A percentile compares a stretch with the other conserved stretches of the same genome.
Conservation (phyloP, 2,797 vertebrate genomes). For the Ataeniobius toweri region DNA sequence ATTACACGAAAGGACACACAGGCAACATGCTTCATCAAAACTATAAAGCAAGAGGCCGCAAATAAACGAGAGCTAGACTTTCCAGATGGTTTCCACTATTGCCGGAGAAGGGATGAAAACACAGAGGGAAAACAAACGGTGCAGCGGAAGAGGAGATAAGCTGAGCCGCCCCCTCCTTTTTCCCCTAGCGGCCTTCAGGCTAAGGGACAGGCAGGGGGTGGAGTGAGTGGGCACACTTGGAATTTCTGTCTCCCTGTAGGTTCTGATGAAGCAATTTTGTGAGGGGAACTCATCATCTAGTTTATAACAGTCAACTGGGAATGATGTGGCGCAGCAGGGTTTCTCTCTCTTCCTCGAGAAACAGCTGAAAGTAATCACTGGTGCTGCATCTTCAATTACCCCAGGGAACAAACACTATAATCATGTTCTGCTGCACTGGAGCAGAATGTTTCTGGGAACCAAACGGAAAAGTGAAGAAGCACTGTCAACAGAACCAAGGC, state of each 20-base stretch:
- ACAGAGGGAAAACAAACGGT: slow-evolving; percentile 63
- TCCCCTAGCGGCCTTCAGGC: slow-evolving; percentile 44
- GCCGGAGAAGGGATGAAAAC: slow-evolving; percentile 64
- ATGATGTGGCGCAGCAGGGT: slow-evolving; percentile 18
- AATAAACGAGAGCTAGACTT: slow-evolving; percentile 62
- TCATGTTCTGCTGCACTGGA: slow-evolving; percentile 45
- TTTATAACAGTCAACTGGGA: slow-evolving; percentile 20
- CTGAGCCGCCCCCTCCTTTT: slow-evolving; percentile 35
- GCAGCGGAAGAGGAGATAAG: slow-evolving; percentile 59
- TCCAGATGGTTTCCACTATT: slow-evolving; percentile 73
- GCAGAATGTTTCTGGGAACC: slow-evolving; percentile 44
- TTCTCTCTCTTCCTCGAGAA: slow-evolving; percentile 6
- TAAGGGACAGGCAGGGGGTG: slow-evolving; percentile 54
- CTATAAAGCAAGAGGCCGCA: slow-evolving; percentile 53
- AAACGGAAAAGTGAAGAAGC: slow-evolving; percentile 19
- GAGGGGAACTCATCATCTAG: slow-evolving; percentile 15
- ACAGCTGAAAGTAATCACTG: slow-evolving; percentile 76
- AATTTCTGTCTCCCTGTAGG: slow-evolving; percentile 42
- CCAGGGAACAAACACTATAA: slow-evolving; percentile 64
- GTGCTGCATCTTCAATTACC: slow-evolving; percentile 72
- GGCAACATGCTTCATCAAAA: slow-evolving; percentile 30
- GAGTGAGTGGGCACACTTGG: slow-evolving; percentile 21
- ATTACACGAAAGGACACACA: slow-evolving; percentile 49
- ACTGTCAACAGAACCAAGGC: slow-evolving; percentile 2
- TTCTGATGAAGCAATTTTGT: slow-evolving; percentile 45